Evolutionary conservation across 2,113 vertebrate genomes (phyloP).

Genomic region (Picathartes gymnocephalus): DNA sequence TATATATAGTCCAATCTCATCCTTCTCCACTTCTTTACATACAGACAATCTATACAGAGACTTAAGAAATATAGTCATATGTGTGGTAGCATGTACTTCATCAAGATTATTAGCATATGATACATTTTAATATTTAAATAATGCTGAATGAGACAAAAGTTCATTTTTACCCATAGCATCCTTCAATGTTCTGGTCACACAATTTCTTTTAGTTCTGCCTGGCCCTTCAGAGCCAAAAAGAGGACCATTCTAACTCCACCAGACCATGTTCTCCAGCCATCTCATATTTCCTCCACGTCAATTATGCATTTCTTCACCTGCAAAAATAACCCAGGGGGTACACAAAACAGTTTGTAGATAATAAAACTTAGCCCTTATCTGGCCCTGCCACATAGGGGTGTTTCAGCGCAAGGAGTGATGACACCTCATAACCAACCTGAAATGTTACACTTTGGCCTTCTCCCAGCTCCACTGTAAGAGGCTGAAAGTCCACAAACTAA

Average conservation of each 20-base stretch:
- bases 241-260: background rate
- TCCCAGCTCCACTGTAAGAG: background rate
- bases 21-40: background rate
- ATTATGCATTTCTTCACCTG: background rate
- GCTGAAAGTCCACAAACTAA: background rate
- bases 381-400: accelerated
- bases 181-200: background rate
- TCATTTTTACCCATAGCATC: background rate
- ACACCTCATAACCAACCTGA: background rate
- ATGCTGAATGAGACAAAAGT: background rate
- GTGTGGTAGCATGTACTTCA: background rate
- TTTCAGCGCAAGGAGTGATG: background rate
- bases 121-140: background rate
- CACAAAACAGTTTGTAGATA: background rate
- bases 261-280: background rate
- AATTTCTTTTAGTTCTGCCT: background rate
- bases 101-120: background rate
- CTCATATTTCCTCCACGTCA: background rate
- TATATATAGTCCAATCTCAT: too few species aligned
- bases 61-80: background rate
- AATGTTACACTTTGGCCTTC: background rate
- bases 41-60: background rate
- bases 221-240: background rate
- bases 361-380: background rate
- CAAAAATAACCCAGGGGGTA: background rate